Base-by-base conservation (phyloP, 2,888 invertebrate species). In the Nomada goodeniana region DNA sequence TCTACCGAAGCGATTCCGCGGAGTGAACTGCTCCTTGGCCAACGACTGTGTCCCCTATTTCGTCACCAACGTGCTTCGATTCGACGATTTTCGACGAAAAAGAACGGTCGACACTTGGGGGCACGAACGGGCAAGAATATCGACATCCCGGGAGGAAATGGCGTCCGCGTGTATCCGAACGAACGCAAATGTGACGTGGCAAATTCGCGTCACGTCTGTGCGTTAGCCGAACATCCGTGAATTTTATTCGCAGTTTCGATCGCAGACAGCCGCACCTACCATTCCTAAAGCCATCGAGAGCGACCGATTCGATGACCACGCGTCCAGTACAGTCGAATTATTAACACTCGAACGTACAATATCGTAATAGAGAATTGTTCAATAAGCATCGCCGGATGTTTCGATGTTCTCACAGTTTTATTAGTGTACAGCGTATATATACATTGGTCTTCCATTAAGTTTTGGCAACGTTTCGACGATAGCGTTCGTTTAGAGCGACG, bases 371-470 rank as follows among this genome's bases (percentile, higher is more conserved):
- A 85, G 83, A 85, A 87, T 71, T 61, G 76, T 87, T 87, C 83
- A 84, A 86, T 82, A 87, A 91, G 86, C 90, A 89, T 88, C 89
- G 87, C 75, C 83, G 76, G 87, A 89, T 77, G 47, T 74, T 87
- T 91, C 89, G 89, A 91, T 89, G 88, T 70, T 67, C 71, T 11
- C 69, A 64, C 73, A 63, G 52, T 29, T 72, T 23, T 67, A 55
- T 71, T 82, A 82, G 89, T 90, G 88, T 88, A 91, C 90, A 91
- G 65, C 68, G 79, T 91, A 91, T 91, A 77, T 91, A 77, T 91
- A 91, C 91, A 91, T 91, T 87, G 89, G 88, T 89, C 89, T 89
- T 86, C 89, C 84, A 85, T 89, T 79, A 80, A 80, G 76, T 84
- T 85, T 87, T 86, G 86, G 82, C 86, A 84, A 84, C 75, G 81